phyloP scores from a whole-genome alignment of 2,113 vertebrate species.

The Oryzias celebensis region DNA sequence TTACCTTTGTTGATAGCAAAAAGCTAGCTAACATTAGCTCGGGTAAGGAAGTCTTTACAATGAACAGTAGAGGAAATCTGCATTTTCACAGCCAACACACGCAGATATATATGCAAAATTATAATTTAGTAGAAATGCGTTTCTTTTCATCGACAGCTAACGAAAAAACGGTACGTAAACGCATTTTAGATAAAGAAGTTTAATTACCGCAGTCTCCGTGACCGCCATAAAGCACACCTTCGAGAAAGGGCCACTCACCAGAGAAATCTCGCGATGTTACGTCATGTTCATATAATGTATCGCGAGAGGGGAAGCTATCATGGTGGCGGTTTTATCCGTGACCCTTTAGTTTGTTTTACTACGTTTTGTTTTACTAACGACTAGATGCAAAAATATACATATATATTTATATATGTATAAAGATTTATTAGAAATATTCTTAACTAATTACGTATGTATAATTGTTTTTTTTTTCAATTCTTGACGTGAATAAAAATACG shows the following conservation, averaged over 20 bases:
- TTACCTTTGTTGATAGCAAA: constrained; percentile 28
- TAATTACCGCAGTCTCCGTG: constrained; percentile 78
- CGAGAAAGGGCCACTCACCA: constrained; percentile 48
- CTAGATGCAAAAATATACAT: no score
- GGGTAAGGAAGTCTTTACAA: constrained; percentile 23
- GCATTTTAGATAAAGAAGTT: constrained; percentile 28
- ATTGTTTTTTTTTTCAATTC: no score
- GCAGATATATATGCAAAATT: no score
- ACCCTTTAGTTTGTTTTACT: neutral
- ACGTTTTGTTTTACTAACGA: no score
- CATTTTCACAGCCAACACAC: neutral
- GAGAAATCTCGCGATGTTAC: constrained; percentile 57
- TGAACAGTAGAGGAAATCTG: constrained; percentile 29
- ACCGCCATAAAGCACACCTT: constrained; percentile 81
- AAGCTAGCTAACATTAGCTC: constrained; percentile 37
- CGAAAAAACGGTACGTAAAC: no score
- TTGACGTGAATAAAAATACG: no score
- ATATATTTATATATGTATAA: no score
- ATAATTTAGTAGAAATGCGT: rapidly evolving
- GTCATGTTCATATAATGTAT: constrained; percentile 8
- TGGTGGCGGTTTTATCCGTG: constrained; percentile 2
- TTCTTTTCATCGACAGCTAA: neutral
- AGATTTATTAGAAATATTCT: no score
- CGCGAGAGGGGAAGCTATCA: constrained; percentile 14
- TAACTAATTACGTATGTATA: no score